Evolutionary conservation across 92 coral and sea anemone genomes (phyloP).

Genomic region (Heteractis magnifica): DNA sequence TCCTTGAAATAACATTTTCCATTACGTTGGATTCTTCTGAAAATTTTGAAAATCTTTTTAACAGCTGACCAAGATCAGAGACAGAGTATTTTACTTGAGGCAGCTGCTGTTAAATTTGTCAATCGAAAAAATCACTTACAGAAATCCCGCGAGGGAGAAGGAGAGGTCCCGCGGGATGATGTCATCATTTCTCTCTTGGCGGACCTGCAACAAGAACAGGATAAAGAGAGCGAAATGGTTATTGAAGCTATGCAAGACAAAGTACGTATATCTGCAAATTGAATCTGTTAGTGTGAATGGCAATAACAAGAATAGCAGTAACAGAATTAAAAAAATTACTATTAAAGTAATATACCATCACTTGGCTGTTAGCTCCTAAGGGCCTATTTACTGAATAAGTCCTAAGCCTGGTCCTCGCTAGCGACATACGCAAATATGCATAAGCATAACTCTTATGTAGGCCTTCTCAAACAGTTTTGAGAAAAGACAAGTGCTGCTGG

Average conservation of each 20-base stretch:
- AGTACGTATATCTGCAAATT: slow-evolving; percentile 12
- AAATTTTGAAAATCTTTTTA: neutral
- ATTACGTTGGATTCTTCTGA: neutral
- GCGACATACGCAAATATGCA: too few relatives aligned
- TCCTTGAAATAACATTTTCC: neutral
- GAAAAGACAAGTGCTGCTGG: too few relatives aligned
- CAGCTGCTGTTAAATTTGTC: slow-evolving; percentile 79
- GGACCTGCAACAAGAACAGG: slow-evolving; percentile 96
- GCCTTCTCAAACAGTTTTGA: too few relatives aligned
- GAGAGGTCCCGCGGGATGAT: slow-evolving; percentile 61
- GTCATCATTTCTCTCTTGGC: slow-evolving; percentile 87
- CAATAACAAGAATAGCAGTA: too few relatives aligned
- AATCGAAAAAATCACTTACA: slow-evolving; percentile 74
- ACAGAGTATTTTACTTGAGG: slow-evolving; percentile 66
- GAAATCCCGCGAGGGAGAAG: slow-evolving; percentile 51
- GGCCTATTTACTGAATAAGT: too few relatives aligned
- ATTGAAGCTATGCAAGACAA: slow-evolving; percentile 77
- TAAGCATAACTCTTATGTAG: too few relatives aligned
- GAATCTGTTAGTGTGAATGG: too few relatives aligned
- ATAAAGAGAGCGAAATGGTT: slow-evolving; percentile 85
- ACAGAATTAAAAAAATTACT: too few relatives aligned
- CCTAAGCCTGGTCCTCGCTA: too few relatives aligned
- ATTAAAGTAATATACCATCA: too few relatives aligned
- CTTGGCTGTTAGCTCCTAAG: too few relatives aligned
- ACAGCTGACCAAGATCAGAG: slow-evolving; percentile 73